Evolutionary conservation across 2,797 vertebrate genomes (phyloP), one percentile per base, ranked within the genome.

Genomic region (Danionella dracula): DNA sequence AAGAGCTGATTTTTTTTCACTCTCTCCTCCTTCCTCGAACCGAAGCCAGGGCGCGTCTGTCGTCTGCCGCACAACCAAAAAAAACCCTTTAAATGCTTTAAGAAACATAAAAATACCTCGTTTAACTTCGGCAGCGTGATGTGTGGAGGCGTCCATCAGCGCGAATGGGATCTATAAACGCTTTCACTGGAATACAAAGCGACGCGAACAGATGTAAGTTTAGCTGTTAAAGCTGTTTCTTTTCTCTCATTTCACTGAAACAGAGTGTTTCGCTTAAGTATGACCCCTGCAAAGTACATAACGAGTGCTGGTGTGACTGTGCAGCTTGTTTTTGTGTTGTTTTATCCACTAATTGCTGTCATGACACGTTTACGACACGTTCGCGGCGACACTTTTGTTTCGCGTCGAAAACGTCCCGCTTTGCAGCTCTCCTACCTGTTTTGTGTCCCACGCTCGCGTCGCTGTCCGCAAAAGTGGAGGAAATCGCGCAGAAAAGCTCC

Each of bases 1-100:
- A 97, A 97, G 94, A 96, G 93, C 95, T 92, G 94, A 90, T 96
- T 97, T 95, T 91, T 94, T 93, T 90, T 23, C 93, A 93, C 92
- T 93, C 93, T 94, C 93, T 92, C 92, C 93, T 94, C 93, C 91
- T 89, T 87, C 86, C 89, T 89, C 85, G 88, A 88, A 87, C 89
- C 86, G 85, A 91, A 91, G 90, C 88, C 91, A 84, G 85, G 88
- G 87, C 87, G 88, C 89, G 88, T 87, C 91, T 89, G 88, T 86
- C 91, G 90, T 90, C 92, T 86, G 91, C 92, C 90, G 91, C 90
- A 88, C 91, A 90, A 93, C 91, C 92, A 90, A 93, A 93, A 92
- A 91, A 66, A 20, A 90, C 88, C n/a, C 91, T 91, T 87, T 86
- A 89, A 89, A 74, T 85, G 86, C 87, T 89, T 91, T 89, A 86